A percentile compares a stretch with the other conserved stretches of the same genome.
These are phyloP conservation scores for Yasuhikotakia modesta DNA, from an alignment of 2,797 vertebrate species.

Conservation along the genomic window DNA sequence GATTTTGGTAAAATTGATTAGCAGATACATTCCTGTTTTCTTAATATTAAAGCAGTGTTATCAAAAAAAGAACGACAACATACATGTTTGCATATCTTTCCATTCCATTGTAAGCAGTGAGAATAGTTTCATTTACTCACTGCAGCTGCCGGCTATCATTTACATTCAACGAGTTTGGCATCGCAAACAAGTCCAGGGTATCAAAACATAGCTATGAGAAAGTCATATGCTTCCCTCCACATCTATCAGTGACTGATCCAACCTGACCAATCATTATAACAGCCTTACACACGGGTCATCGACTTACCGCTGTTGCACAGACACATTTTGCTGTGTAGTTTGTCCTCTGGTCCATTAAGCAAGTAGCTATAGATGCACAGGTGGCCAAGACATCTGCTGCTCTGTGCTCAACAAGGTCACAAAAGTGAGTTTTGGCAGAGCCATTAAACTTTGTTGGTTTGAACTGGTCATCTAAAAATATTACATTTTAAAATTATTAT, in stretches of 20 bases:
- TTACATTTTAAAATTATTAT: background rate
- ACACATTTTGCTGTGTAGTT: slow-evolving; percentile 54
- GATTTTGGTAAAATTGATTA: too few species aligned
- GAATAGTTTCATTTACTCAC: background rate
- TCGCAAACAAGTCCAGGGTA: background rate
- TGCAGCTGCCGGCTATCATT: background rate
- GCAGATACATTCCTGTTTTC: background rate
- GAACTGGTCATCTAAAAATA: background rate
- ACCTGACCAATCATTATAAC: slow-evolving; percentile 15
- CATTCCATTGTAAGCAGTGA: background rate
- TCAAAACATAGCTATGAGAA: slow-evolving; percentile 28
- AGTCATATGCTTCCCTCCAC: too few species aligned
- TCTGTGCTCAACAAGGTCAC: slow-evolving; percentile 59
- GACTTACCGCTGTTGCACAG: slow-evolving; percentile 28
- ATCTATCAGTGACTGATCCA: background rate
- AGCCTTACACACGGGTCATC: slow-evolving; percentile 24
- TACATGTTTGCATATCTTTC: background rate
- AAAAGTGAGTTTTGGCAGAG: slow-evolving; percentile 36
- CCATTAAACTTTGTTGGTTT: background rate
- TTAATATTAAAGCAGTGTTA: background rate
- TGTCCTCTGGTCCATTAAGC: slow-evolving; percentile 61
- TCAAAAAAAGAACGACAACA: background rate
- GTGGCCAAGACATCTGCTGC: slow-evolving; percentile 55
- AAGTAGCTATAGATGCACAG: slow-evolving; percentile 60
- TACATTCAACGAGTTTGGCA: background rate